A percentile compares a stretch with the other conserved stretches of the same genome.
Conservation (phyloP, 2,113 vertebrate species). For the Campylorhamphus procurvoides region DNA sequence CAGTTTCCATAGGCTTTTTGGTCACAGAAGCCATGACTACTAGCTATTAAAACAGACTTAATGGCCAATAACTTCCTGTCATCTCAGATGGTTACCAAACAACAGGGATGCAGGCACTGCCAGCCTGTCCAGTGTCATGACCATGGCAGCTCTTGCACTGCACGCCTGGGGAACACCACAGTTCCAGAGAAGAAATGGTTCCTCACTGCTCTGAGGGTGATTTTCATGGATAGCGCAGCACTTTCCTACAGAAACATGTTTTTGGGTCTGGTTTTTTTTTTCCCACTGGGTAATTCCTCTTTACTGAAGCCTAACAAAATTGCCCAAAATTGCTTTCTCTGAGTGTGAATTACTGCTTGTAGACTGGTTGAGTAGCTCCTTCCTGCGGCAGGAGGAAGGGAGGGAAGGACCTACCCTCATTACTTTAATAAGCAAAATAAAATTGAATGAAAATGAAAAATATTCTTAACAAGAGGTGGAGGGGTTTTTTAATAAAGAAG, state of each 20-base stretch:
- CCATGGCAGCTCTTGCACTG: neutral
- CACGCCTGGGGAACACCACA: accelerated
- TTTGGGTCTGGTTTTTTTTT: too few species aligned
- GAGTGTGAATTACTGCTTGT: neutral
- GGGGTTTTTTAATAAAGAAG: neutral
- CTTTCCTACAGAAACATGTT: neutral
- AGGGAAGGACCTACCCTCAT: neutral
- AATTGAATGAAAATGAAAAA: neutral
- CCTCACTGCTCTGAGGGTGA: neutral
- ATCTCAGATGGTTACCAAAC: neutral
- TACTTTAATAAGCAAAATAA: neutral
- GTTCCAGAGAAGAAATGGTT: neutral
- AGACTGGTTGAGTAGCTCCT: neutral
- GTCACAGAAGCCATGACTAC: neutral
- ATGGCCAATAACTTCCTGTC: neutral
- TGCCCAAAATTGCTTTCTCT: neutral
- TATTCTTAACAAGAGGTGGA: neutral
- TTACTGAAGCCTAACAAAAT: neutral
- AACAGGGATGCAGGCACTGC: neutral
- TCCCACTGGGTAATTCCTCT: neutral
- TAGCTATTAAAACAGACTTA: neutral
- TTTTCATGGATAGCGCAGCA: neutral
- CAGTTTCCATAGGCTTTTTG: neutral
- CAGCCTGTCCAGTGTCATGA: neutral
- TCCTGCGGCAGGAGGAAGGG: neutral